Conservation (phyloP, 2,797 vertebrate species). For the Adelosebastes latens region DNA sequence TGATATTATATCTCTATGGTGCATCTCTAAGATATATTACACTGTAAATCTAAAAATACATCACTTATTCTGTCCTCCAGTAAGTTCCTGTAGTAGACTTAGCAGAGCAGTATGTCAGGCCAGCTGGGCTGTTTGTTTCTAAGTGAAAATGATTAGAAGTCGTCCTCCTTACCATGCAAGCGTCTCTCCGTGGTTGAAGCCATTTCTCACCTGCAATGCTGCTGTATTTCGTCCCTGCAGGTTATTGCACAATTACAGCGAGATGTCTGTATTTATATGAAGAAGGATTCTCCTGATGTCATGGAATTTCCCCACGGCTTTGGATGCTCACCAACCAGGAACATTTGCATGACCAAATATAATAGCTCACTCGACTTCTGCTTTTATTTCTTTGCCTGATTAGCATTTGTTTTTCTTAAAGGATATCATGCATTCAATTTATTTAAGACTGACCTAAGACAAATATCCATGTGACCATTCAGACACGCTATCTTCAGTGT, state of each 20-base stretch:
- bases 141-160: background rate
- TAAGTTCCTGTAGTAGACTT: background rate
- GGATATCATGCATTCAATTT: background rate
- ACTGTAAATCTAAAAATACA: background rate
- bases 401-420: background rate
- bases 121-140: background rate
- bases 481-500: no score
- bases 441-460: no score
- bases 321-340: background rate
- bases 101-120: background rate
- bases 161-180: background rate
- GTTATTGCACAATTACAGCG: background rate
- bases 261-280: background rate
- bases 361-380: background rate
- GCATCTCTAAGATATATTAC: no score
- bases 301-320: background rate
- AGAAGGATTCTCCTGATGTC: background rate
- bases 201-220: background rate
- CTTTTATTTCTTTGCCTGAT: background rate
- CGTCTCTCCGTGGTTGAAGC: background rate
- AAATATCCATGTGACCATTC: no score
- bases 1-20: no score
- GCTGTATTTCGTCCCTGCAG: background rate
- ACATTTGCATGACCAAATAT: background rate
- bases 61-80: background rate